Base-by-base conservation (phyloP, 2,113 vertebrate genomes). In the Pseudorasbora parva region DNA sequence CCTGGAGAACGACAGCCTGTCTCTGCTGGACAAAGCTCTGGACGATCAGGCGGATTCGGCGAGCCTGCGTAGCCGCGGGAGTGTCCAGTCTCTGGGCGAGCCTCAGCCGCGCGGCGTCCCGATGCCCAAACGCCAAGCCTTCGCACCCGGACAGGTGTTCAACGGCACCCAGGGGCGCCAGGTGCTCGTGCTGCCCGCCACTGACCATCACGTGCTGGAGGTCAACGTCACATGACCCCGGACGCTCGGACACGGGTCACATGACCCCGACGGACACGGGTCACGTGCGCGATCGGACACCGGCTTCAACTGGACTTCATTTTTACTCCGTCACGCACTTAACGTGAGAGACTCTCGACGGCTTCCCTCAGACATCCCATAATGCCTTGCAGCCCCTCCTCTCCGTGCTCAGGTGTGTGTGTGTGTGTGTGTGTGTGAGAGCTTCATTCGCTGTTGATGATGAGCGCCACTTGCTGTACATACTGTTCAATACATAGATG, bases 171-270 rank as follows among this genome's bases (percentile, higher is more conserved):
- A 89, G 0, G 92, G 95, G 0, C 92, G 77, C 83, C 98, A 99
- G 89, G 93, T 98, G 77, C 93, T 98, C 51, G 98, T 99, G 88
- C 92, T 99, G 86, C 98, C 98, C 84, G 92, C 95, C 93, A 94
- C 93, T 47, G 97, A 99, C 0, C 96, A 98, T 93, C 97, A 98
- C 15, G 95, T 98, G 88, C 94, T 99, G 83, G 97, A 99, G 91
- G 96, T 99, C 90, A 99, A 96, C 0, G 94, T 97, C 21, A 99
- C 98, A 92, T 99, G 98, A 99, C 85, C 69, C 51, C 51, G n/a
- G n/a, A n/a, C n/a, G n/a, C n/a, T n/a, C n/a, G n/a, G n/a, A n/a
- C n/a, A n/a, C n/a, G n/a, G n/a, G 94, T 97, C 21, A 99, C 98
- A 92, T 99, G 98, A 99, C 85, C 69, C 51, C 51, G n/a, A n/a